Evolutionary conservation across 2,797 vertebrate species (phyloP).

Genomic region (Parauchenoglanis ngamensis): DNA sequence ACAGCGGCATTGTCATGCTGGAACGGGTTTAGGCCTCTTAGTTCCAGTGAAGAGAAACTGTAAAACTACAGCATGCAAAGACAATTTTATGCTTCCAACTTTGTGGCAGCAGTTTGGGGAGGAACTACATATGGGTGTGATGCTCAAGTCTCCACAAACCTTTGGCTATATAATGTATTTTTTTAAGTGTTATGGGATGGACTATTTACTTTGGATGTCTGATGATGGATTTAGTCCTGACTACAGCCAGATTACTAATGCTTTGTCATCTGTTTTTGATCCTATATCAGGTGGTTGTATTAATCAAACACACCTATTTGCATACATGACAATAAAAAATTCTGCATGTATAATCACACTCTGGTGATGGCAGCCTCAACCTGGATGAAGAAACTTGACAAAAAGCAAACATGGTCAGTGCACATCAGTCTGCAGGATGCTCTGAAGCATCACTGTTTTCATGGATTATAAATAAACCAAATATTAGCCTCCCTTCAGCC

Average conservation of each 20-base stretch:
- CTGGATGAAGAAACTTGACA: background rate
- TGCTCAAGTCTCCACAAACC: background rate
- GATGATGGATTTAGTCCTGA: background rate
- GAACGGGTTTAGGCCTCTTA: too few relatives aligned
- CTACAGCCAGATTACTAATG: background rate
- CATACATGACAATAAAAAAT: background rate
- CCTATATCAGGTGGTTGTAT: background rate
- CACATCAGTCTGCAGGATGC: background rate
- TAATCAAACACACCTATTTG: background rate
- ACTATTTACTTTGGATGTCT: background rate
- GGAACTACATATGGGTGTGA: background rate
- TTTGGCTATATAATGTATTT: background rate
- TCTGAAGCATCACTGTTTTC: background rate
- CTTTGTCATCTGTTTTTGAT: background rate
- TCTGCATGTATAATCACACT: background rate
- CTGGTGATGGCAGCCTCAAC: background rate
- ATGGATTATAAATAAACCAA: background rate
- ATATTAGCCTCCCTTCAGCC: background rate
- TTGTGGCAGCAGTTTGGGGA: background rate
- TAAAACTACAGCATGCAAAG: too few relatives aligned
- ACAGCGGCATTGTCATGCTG: too few relatives aligned
- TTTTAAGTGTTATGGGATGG: background rate
- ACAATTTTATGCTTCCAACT: background rate
- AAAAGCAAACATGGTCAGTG: background rate
- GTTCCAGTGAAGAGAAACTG: too few relatives aligned